phyloP scores from a whole-genome alignment of 2,113 vertebrate species.

The Pseudolaguvia tuberculata region DNA sequence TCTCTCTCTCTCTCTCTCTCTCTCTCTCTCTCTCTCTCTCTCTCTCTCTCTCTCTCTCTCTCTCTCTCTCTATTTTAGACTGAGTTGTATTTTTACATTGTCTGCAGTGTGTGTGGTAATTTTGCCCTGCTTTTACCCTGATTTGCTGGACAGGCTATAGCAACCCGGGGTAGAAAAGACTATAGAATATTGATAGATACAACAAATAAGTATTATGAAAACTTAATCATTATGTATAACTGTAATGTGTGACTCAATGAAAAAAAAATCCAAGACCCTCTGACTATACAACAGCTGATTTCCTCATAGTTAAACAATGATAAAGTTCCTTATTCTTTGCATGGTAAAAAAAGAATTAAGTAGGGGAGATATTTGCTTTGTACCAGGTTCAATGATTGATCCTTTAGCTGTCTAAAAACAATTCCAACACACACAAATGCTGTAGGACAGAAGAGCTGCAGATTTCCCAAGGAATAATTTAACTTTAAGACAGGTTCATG shows the following conservation, averaged over 20 bases:
- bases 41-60: no score
- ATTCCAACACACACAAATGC: constrained; percentile 7
- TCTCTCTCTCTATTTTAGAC: no score
- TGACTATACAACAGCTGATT: neutral
- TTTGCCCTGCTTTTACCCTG: no score
- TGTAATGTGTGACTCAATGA: neutral
- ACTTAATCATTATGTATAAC: neutral
- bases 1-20: no score
- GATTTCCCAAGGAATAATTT: constrained; percentile 14
- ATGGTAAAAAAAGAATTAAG: neutral
- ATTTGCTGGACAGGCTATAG: no score
- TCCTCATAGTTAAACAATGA: neutral
- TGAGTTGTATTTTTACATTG: no score
- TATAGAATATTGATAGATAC: no score
- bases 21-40: no score
- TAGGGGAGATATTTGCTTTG: neutral
- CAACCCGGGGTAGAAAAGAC: no score
- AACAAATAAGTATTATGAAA: neutral
- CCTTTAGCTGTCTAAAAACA: constrained; percentile 5
- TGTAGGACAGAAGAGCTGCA: neutral
- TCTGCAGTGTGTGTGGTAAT: no score
- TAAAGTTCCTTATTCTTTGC: neutral
- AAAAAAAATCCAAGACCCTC: neutral
- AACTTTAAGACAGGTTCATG: neutral
- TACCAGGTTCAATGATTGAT: constrained; percentile 3